phyloP scores from a whole-genome alignment of 2,113 vertebrate species.

The Leptobrachium leishanense region DNA sequence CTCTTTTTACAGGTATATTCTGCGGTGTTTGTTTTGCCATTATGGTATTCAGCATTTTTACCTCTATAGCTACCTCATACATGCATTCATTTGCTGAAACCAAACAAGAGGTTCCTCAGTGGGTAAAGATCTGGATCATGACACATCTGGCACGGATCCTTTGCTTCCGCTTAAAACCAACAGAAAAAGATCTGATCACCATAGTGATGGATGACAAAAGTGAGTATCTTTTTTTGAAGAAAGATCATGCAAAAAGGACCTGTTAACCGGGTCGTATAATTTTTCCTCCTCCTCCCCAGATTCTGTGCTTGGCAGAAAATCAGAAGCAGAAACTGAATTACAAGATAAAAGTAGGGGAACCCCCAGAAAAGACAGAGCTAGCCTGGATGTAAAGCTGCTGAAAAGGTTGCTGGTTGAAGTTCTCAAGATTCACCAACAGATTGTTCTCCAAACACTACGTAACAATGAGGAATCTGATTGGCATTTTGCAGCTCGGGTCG shows the following conservation, averaged over 20 bases:
- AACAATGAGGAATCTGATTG: conserved; percentile 9
- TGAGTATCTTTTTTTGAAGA: rapidly evolving
- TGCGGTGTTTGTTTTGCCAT: conserved; percentile 77
- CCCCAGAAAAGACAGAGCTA: neutral
- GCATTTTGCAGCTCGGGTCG: conserved; percentile 10
- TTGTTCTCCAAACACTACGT: neutral
- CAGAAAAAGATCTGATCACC: neutral
- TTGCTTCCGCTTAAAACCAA: neutral
- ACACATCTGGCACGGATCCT: conserved; percentile 14
- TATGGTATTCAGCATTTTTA: conserved; percentile 69
- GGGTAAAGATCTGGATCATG: conserved; percentile 27
- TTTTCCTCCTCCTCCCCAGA: neutral
- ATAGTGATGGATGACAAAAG: neutral
- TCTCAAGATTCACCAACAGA: conserved; percentile 15
- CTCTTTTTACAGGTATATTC: conserved; percentile 64
- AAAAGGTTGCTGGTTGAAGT: conserved; percentile 27
- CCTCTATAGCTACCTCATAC: conserved; percentile 63
- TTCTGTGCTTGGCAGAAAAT: neutral
- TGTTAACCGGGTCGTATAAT: too few relatives aligned
- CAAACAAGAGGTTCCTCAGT: neutral
- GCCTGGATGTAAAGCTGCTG: conserved; percentile 18
- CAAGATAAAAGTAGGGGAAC: neutral
- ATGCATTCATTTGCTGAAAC: conserved; percentile 66
- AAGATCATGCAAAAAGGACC: too few relatives aligned
- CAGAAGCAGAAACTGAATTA: neutral